Evolutionary conservation across 2,797 vertebrate species (phyloP).

Genomic region (Gymnoscopelus braueri): DNA sequence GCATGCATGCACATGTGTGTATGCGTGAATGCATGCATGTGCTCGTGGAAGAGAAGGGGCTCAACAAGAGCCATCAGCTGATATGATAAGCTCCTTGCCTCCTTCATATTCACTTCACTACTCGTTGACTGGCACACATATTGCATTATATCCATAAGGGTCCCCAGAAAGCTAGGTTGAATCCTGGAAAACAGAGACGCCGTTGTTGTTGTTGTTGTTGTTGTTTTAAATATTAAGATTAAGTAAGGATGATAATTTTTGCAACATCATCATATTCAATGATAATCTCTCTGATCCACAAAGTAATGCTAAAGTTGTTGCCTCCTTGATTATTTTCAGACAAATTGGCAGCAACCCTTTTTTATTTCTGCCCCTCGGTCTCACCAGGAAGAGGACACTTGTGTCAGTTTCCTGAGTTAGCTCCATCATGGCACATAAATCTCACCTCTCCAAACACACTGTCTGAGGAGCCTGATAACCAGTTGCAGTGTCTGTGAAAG

Average conservation of each 20-base stretch:
- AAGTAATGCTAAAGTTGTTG: too few relatives aligned
- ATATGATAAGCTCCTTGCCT: neutral
- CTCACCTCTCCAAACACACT: slow-evolving; percentile 14
- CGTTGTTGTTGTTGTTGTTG: too few relatives aligned
- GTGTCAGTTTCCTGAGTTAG: slow-evolving; percentile 6
- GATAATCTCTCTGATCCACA: too few relatives aligned
- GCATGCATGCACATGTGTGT: neutral
- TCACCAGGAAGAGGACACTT: neutral
- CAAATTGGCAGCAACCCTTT: too few relatives aligned
- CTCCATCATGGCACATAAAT: slow-evolving; percentile 24
- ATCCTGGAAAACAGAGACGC: neutral
- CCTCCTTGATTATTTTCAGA: too few relatives aligned
- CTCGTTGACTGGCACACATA: slow-evolving; percentile 1
- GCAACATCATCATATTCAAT: too few relatives aligned
- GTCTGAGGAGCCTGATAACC: slow-evolving; percentile 7
- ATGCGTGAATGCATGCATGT: neutral
- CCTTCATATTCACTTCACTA: neutral
- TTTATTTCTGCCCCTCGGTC: neutral
- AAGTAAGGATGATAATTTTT: too few relatives aligned
- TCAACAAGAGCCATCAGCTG: slow-evolving; percentile 13
- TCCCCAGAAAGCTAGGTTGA: neutral
- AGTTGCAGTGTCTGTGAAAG: slow-evolving; percentile 30
- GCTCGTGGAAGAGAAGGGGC: neutral
- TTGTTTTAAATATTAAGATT: too few relatives aligned
- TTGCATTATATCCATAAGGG: slow-evolving; percentile 13